Conservation (phyloP, 2,797 vertebrate genomes). For the Tarsius wallacei region DNA sequence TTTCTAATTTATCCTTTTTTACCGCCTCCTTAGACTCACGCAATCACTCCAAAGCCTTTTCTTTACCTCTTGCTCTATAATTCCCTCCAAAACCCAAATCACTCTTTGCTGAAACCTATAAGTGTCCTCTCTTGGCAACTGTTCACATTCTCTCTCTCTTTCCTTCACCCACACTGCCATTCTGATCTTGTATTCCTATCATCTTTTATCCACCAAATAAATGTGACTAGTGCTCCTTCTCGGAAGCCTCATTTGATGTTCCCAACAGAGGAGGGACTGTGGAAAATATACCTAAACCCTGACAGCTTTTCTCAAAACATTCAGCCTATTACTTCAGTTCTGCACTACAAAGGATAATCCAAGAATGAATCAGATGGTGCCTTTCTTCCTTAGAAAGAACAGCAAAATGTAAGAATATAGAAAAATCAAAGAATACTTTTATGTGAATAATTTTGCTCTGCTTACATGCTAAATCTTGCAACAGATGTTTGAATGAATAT, state of each 20-base stretch:
- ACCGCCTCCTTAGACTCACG: neutral
- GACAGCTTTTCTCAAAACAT: neutral
- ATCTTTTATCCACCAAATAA: neutral
- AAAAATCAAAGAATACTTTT: neutral
- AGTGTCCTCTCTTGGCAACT: neutral
- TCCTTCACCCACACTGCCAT: neutral
- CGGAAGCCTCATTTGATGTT: constrained; percentile 29
- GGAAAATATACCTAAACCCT: neutral
- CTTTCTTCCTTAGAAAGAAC: neutral
- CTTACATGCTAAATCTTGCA: neutral
- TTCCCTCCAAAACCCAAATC: neutral
- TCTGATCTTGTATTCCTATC: neutral
- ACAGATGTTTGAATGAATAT: constrained; percentile 5
- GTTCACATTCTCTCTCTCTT: neutral
- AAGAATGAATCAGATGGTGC: neutral
- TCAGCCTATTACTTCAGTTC: neutral
- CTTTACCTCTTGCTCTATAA: neutral
- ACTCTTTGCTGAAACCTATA: neutral
- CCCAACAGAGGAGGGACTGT: neutral
- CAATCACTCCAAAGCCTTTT: neutral
- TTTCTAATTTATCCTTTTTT: neutral
- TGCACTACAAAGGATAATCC: neutral
- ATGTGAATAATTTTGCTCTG: neutral
- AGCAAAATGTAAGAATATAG: neutral
- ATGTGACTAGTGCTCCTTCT: neutral